Evolutionary conservation across 2,888 invertebrate species (phyloP), one percentile per base, ranked within the genome.

Genomic region (Sabatieria punctata): DNA sequence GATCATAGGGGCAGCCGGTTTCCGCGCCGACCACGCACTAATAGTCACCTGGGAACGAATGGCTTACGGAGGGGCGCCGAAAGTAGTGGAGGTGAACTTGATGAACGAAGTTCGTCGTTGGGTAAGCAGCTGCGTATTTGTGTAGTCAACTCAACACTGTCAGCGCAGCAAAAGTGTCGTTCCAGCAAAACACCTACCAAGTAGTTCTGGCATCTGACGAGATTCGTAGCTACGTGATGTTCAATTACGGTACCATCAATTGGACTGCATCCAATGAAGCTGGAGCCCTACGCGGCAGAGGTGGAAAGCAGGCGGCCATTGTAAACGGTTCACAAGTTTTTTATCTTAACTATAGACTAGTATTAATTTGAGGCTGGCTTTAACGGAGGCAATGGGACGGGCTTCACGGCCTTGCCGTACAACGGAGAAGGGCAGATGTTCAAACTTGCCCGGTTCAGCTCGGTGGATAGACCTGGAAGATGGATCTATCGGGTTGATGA

Each of bases 31-130:
- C 62, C 86, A 86, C 64, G 82, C 78, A 2, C 71, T 83, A 49
- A 81, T 85, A 49, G 75, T 82, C 45, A 91, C 89, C 0, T 91
- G 89, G 91, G 85, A 84, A 66, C 89, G 91, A 67, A 79, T 89
- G 70, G 82, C 85, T 0, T 86, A 88, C 65, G 41, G 25, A 15
- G 45, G 45, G 6, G 30, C 30, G 30, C 30, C 30, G 15, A 30
- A 30, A 15, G 30, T 30, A 6, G 30, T 30, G 15, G 8, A n/a
- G n/a, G n/a, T n/a, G n/a, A n/a, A n/a, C n/a, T n/a, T n/a, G n/a
- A n/a, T n/a, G n/a, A n/a, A n/a, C n/a, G n/a, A n/a, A n/a, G n/a
- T n/a, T n/a, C n/a, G n/a, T n/a, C n/a, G n/a, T n/a, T n/a, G n/a
- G n/a, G n/a, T n/a, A n/a, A n/a, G n/a, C n/a, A n/a, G n/a, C n/a